Base-by-base conservation (phyloP, 2,797 vertebrate species). In the Antennarius maculatus region DNA sequence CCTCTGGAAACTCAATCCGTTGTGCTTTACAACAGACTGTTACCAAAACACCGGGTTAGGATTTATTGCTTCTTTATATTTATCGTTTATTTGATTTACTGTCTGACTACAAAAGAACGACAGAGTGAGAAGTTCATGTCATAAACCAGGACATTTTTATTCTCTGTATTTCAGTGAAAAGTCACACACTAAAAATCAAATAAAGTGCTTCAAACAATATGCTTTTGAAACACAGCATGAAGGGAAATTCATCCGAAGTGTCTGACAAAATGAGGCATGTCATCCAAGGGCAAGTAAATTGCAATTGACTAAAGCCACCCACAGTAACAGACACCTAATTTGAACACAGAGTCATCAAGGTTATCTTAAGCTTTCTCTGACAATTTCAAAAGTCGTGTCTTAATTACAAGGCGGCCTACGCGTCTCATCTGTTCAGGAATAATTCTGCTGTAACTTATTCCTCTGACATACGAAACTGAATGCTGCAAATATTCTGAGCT, bases 341-440 rank as follows among this genome's bases (percentile, higher is more conserved):
- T 83, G 67, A 54, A 71, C 51, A 71, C 15, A 68, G 56, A 3
- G n/a, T 56, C 49, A 58, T 86, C 83, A 90, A 84, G 88, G 83
- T 88, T 77, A 70, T 57, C 41, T 28, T 3, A 8, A 1, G 4
- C 52, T 7, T 28, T 69, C 49, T 62, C 43, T 15, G 13, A 58
- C 48, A 46, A 52, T 64, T 18, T 64, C 16, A 54, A 68, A 72
- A 45, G 61, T 49, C 0, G 5, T 41, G 53, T 61, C 43, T 65
- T 49, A 18, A 18, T 55, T 60, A 61, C 8, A 66, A 54, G 66
- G 23, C 54, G 42, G 37, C 13, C 54, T 4, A 49, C 54, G 48
- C 8, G 15, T 55, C 17, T 45, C 37, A 29, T 13, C 23, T 14
- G 7, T 27, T 49, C 46, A 59, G 53, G 34, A 59, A 46, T n/a